A percentile compares a stretch with the other conserved stretches of the same genome.
These are phyloP conservation scores for Whitmania pigra DNA, from an alignment of 1,140 invertebrate species.

Conservation along the genomic window DNA sequence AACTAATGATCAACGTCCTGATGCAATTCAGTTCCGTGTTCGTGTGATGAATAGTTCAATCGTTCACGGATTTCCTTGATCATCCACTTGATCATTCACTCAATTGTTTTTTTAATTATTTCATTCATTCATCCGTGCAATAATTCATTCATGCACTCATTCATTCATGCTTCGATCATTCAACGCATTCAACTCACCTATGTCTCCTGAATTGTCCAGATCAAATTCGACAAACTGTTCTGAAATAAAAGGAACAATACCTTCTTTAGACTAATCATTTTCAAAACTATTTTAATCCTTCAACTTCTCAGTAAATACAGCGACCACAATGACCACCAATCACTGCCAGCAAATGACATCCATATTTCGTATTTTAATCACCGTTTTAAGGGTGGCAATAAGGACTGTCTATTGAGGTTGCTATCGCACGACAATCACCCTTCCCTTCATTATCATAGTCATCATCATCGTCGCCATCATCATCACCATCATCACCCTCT, in stretches of 20 bases:
- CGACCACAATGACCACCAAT: neutral
- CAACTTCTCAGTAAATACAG: neutral
- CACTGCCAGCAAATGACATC: neutral
- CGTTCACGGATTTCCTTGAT: neutral
- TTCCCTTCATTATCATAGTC: neutral
- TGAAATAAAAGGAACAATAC: conserved; percentile 22
- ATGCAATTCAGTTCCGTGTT: neutral
- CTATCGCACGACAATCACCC: neutral
- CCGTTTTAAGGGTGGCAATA: neutral
- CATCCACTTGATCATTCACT: neutral
- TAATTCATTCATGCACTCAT: neutral
- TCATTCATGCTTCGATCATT: neutral
- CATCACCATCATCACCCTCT: neutral
- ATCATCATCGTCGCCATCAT: neutral
- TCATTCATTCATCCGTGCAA: neutral
- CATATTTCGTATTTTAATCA: neutral
- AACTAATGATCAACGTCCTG: neutral
- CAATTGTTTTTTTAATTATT: too few species aligned
- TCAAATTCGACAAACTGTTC: conserved; percentile 35
- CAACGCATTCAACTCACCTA: conserved; percentile 28
- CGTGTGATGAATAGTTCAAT: neutral
- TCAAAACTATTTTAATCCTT: neutral
- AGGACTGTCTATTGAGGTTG: too few species aligned
- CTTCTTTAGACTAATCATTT: neutral
- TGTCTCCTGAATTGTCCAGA: conserved; percentile 32